Evolutionary conservation across 2,797 vertebrate genomes (phyloP).

Genomic region (Crenuchus spilurus): DNA sequence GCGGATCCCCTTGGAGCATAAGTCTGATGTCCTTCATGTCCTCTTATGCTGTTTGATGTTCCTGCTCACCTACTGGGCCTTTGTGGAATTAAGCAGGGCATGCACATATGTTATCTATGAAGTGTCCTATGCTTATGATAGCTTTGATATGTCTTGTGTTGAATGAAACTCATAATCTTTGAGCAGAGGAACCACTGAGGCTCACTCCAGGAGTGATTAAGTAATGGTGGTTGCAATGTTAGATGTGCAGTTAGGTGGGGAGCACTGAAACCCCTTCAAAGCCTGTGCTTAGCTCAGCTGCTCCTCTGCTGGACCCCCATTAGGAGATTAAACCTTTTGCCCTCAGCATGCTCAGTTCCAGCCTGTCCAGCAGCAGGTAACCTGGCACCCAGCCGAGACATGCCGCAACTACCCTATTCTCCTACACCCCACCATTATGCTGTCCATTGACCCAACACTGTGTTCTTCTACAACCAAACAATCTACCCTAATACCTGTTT

Average conservation of each 20-base stretch:
- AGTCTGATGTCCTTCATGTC: conserved; percentile 64
- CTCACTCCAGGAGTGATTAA: conserved; percentile 85
- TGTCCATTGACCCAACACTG: neutral
- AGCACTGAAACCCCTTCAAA: conserved; percentile 77
- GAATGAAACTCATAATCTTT: conserved; percentile 61
- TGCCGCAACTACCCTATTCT: neutral
- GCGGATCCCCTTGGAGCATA: conserved; percentile 57
- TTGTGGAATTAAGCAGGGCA: conserved; percentile 73
- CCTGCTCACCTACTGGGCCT: conserved; percentile 64
- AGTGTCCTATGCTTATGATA: conserved; percentile 66
- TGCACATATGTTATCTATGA: conserved; percentile 62
- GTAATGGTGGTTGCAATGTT: conserved; percentile 87
- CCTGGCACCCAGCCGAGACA: conserved; percentile 20
- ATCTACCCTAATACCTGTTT: no score
- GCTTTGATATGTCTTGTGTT: conserved; percentile 71
- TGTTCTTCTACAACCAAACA: neutral
- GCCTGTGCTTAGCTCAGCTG: conserved; percentile 78
- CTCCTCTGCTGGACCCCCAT: conserved; percentile 78
- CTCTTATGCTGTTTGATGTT: conserved; percentile 59
- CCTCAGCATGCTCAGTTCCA: conserved; percentile 62
- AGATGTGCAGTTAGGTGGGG: conserved; percentile 79
- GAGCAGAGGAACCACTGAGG: conserved; percentile 61
- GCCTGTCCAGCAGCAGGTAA: conserved; percentile 23
- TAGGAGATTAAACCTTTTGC: conserved; percentile 87
- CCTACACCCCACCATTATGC: neutral